Evolutionary conservation across 2,113 vertebrate genomes (phyloP).

Genomic region (Oreochromis niloticus): DNA sequence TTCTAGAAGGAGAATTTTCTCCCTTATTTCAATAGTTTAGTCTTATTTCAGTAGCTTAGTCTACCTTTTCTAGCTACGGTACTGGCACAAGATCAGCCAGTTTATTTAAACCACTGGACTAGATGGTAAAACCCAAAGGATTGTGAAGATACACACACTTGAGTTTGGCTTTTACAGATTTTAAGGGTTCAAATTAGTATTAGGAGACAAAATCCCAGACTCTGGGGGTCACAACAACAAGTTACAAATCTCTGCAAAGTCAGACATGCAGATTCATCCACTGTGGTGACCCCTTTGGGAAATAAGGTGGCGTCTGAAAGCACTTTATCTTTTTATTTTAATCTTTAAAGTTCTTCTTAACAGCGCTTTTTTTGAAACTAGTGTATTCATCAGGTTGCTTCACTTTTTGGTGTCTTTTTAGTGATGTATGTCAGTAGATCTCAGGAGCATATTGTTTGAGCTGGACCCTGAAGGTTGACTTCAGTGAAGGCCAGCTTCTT

Average conservation of each 20-base stretch:
- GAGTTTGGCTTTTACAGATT: not conserved
- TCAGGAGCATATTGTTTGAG: not conserved
- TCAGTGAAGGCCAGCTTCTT: not conserved
- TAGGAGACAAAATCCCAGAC: fast-evolving
- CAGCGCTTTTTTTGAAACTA: not conserved
- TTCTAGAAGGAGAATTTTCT: not conserved
- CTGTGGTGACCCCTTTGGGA: fast-evolving
- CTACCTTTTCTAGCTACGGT: not conserved
- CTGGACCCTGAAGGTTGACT: not conserved
- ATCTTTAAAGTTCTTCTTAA: not conserved
- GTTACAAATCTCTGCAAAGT: not conserved
- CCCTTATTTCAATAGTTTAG: not conserved
- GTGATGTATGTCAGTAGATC: not conserved
- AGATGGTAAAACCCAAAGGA: not conserved
- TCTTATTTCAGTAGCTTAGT: not conserved
- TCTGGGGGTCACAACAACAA: not conserved
- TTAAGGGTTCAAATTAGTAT: not conserved
- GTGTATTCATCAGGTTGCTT: not conserved
- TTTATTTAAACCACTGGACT: not conserved
- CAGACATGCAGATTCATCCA: not conserved
- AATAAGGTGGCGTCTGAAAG: not conserved
- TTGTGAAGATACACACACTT: not conserved
- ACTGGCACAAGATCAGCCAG: not conserved
- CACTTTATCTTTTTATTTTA: not conserved
- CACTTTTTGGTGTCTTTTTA: not conserved